Base-by-base conservation (phyloP, 1,140 invertebrate genomes). In the Bombus affinis region DNA sequence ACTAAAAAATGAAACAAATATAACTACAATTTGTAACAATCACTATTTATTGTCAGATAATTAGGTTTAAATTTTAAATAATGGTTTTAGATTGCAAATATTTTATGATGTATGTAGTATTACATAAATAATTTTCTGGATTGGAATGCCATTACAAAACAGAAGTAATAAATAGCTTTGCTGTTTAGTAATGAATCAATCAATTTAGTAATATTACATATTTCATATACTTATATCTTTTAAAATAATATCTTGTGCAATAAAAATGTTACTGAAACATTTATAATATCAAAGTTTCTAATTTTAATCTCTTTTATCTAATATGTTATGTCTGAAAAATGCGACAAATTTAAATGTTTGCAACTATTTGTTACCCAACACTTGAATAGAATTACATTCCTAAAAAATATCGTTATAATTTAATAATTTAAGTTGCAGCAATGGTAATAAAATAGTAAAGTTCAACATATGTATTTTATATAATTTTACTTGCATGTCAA, bases 401-500 rank as follows among this genome's bases (percentile, higher is more conserved):
- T n/a, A 73, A 22, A 53, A 74, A 73, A 35, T 59, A n/a, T 77
- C 5, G 1, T 39, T 15, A 79, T 15, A 71, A 37, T 79, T 62
- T 2, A 70, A 84, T 79, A 79, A 82, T 47, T 44, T 66, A 15
- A 32, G 28, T 35, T 37, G 28, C 32, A 47, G 5, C 37, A 53
- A 39, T 62, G 22, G 37, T 75, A 74, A 73, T 75, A 44, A 85
- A 81, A 81, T 79, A 57, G 35, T 83, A 71, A 78, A 53, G 57
- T 78, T 53, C 18, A 62, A 70, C 39, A 74, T 57, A 57, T 87
- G 39, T 78, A 86, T 83, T 81, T 72, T 70, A 71, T 70, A 53
- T 79, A 79, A 66, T 82, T 72, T 86, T 85, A 88, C 81, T 76
- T 80, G 75, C 57, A 68, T 86, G 83, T 70, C 77, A 89, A 89